Base-by-base conservation (phyloP, 2,888 invertebrate species). In the Drosophila pseudotalamancana region DNA sequence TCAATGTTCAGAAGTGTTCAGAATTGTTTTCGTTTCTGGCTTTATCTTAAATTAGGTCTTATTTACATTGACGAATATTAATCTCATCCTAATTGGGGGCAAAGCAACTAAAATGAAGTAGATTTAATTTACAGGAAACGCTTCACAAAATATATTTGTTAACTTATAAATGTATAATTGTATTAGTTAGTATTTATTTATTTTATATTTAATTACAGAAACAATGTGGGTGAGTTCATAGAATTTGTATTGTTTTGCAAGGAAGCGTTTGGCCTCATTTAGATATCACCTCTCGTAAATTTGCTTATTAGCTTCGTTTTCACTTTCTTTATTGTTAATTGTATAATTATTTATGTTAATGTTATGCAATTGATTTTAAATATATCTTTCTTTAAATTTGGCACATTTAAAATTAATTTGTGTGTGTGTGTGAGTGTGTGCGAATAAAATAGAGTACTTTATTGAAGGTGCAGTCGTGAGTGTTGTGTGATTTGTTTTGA, bases 381-480 rank as follows among this genome's bases (percentile, higher is more conserved):
- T 60, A 54, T 55, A 64, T 40, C 35, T 65, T 64, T 21, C 54
- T 65, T 59, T 42, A 34, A 81, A 78, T 84, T 84, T 84, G 83
- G 83, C 83, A 84, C 83, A 87, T 84, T 88, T 87, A 87, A 87
- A 87, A 85, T 75, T 84, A 83, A 83, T 65, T 87, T 71, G 65
- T 73, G 67, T 84, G 29, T 59, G 34, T 60, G 21, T 49, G 12
- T 14, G 6, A 29, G 9, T 19, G 45, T 14, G 45, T 45, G 27
- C 39, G 14, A 51, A 55, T 61, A 65, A 56, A 64, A 53, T 84
- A 85, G 85, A 85, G 88, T 88, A 85, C 81, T 80, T 65, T 67
- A 72, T 88, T 88, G 87, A 68, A 88, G 77, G 85, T 87, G 81
- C 68, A 77, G 66, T 59, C 78, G 61, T 64, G 34, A 53, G 62